A percentile compares a stretch with the other conserved stretches of the same genome.
Conservation (phyloP, 2,888 invertebrate genomes). For the Eilema depressum region DNA sequence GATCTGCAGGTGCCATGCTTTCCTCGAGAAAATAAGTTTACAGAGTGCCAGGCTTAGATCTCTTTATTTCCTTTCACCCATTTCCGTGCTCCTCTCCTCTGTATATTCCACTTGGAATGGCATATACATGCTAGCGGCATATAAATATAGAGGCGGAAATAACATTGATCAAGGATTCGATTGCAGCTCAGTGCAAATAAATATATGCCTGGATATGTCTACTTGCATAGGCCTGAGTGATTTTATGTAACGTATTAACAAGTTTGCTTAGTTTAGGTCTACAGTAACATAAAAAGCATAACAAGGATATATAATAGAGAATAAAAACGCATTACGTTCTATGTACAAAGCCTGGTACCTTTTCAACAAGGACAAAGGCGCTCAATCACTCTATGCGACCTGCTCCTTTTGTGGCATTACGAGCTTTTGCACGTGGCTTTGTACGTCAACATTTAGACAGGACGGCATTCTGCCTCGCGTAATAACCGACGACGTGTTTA, state of each 20-base stretch:
- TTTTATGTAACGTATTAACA: background rate
- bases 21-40: too few relatives aligned
- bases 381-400: constrained; percentile 41
- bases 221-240: background rate
- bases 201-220: too few relatives aligned
- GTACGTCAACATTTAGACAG: constrained; percentile 34
- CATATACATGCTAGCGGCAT: too few relatives aligned
- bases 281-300: background rate
- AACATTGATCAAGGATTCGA: background rate
- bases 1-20: too few relatives aligned
- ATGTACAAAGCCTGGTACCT: constrained; percentile 28
- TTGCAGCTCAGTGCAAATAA: background rate
- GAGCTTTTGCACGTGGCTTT: constrained; percentile 41
- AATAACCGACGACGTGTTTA: constrained; percentile 26
- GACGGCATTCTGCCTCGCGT: constrained; percentile 30
- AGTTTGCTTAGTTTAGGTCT: background rate
- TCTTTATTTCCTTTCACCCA: background rate
- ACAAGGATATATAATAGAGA: constrained; percentile 17
- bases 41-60: background rate
- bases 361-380: constrained; percentile 38
- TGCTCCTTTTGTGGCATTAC: constrained; percentile 39
- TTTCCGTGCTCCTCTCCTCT: background rate
- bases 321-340: constrained; percentile 24
- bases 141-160: background rate
- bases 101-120: background rate